Evolutionary conservation across 1,140 invertebrate species (phyloP).

Genomic region (Trichomalopsis sarcophagae): DNA sequence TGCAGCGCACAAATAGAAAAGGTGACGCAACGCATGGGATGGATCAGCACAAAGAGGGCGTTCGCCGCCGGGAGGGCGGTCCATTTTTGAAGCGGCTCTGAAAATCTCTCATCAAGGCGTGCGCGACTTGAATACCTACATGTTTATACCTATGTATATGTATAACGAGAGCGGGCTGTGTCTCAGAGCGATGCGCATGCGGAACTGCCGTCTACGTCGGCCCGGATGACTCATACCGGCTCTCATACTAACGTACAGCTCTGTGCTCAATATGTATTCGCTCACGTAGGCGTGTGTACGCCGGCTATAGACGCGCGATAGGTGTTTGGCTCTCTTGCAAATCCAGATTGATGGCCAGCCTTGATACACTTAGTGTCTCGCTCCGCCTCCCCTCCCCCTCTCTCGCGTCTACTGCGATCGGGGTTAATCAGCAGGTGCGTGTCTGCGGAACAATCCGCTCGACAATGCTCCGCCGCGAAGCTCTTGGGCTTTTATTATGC

Average conservation of each 20-base stretch:
- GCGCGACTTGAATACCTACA: background rate
- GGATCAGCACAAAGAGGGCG: too few relatives aligned
- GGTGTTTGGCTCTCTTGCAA: slow-evolving; percentile 34
- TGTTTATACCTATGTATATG: background rate
- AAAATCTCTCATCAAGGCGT: background rate
- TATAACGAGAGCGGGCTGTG: background rate
- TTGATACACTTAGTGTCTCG: slow-evolving; percentile 56
- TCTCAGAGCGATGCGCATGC: slow-evolving; percentile 4
- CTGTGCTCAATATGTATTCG: background rate
- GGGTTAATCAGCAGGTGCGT: background rate
- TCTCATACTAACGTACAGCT: background rate
- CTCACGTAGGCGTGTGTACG: background rate
- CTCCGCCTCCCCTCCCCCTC: too few relatives aligned
- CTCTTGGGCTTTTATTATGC: too few relatives aligned
- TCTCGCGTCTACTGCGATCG: background rate
- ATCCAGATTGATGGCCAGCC: slow-evolving; percentile 62
- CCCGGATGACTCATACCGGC: slow-evolving; percentile 6
- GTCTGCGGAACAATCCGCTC: too few relatives aligned
- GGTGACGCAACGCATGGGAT: background rate
- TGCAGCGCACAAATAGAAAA: background rate
- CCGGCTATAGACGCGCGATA: background rate
- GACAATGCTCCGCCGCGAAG: too few relatives aligned
- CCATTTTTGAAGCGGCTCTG: background rate
- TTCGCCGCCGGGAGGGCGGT: background rate
- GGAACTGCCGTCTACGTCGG: slow-evolving; percentile 15